Base-by-base conservation (phyloP, 2,113 vertebrate species). In the Dermatemys mawii region DNA sequence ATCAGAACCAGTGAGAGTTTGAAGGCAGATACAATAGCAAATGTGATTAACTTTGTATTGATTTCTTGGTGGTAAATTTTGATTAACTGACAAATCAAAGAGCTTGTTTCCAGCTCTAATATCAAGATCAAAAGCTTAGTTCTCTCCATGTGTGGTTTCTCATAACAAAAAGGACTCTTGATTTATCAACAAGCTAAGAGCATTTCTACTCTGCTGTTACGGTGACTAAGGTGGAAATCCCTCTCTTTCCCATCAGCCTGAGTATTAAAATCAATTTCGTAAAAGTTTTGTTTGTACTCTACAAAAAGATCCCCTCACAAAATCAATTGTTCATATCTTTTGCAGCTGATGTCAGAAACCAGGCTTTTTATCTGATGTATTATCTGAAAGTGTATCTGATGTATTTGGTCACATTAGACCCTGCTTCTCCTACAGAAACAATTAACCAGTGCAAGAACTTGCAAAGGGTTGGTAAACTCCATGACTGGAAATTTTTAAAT, bases 11-110 rank as follows among this genome's bases (percentile, higher is more conserved):
- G 88, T 87, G 84, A 94, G 93, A 97, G 93, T 91, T 93, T 2
- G 78, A 90, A 90, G 84, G 86, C 91, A 91, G 95, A 90, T 93
- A 95, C 93, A 96, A 91, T 89, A 95, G 88, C 86, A 97, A 97
- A 96, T 84, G 93, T 94, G 90, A 93, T 96, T 96, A 96, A 91
- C 90, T 46, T 96, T 92, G 70, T 94, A 97, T 48, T 97, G 93
- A 93, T 97, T 97, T 91, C 91, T 93, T 90, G 95, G 88, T 78
- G 85, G 91, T 88, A 93, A 51, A 57, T 94, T 93, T 91, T 96
- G 91, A 96, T 96, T 95, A 97, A 87, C 70, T 24, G 79, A 86
- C 84, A 94, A 91, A 93, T 96, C 94, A 97, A 84, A 93, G 86
- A 75, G 5, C 0, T 38, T 90, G 91, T 90, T 86, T 50, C 84